Evolutionary conservation across 2,113 vertebrate species (phyloP).

Genomic region (Eudyptes chrysolophus): DNA sequence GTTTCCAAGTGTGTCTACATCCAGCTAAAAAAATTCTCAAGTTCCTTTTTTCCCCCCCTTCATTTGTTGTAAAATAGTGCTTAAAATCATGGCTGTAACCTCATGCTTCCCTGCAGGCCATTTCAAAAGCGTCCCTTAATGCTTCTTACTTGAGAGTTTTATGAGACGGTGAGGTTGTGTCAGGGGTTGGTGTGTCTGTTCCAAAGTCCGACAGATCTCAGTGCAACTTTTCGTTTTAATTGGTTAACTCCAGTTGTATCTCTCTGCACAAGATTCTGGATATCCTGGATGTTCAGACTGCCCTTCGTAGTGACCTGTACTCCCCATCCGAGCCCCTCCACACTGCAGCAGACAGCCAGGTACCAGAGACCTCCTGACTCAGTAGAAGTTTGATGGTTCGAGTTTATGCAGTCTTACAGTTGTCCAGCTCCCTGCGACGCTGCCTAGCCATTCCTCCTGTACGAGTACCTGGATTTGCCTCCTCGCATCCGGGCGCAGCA

Average conservation of each 20-base stretch:
- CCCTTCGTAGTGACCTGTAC: fast-evolving
- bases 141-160: not conserved
- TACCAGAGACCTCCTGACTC: not conserved
- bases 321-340: not conserved
- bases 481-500: fast-evolving
- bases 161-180: not conserved
- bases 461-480: not conserved
- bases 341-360: fast-evolving
- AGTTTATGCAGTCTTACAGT: not conserved
- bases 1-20: not conserved
- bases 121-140: not conserved
- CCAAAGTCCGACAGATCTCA: not conserved
- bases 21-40: not conserved
- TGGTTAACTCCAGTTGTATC: not conserved
- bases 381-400: not conserved
- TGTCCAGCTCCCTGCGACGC: not conserved
- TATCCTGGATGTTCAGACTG: not conserved
- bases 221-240: not conserved
- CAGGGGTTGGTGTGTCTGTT: not conserved
- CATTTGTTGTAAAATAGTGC: not conserved
- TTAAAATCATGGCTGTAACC: not conserved
- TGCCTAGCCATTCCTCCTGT: not conserved
- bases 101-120: not conserved
- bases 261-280: not conserved
- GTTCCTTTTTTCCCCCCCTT: fast-evolving